A percentile compares a stretch with the other conserved stretches of the same genome.
These are phyloP conservation scores for Meloe dianella DNA, from an alignment of 2,888 invertebrate genomes.

Conservation along the genomic window DNA sequence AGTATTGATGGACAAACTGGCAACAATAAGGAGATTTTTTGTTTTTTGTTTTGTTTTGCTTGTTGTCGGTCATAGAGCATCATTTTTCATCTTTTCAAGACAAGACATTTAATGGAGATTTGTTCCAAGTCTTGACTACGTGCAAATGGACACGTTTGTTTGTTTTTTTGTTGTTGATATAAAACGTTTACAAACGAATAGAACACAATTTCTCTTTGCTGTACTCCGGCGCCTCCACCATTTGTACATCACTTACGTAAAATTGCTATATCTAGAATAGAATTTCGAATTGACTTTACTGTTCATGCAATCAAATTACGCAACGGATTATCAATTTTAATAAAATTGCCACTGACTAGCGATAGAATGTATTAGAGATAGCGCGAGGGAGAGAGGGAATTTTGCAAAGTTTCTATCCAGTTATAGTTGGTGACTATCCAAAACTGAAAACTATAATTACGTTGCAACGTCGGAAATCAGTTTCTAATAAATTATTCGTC, in stretches of 20 bases:
- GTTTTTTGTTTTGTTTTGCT: neutral
- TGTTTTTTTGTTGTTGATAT: neutral
- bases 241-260: neutral
- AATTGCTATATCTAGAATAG: neutral
- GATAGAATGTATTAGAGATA: neutral
- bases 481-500: neutral
- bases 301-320: neutral
- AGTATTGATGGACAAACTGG: neutral
- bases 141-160: neutral
- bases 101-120: neutral
- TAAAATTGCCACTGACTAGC: neutral
- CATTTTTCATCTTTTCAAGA: slow-evolving; percentile 5
- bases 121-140: neutral
- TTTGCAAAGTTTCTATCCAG: neutral
- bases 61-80: neutral
- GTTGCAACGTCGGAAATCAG: slow-evolving; percentile 3
- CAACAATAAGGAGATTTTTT: neutral
- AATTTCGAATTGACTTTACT: neutral
- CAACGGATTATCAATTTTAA: slow-evolving; percentile 10
- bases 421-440: neutral
- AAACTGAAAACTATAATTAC: slow-evolving; percentile 8
- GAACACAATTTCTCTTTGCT: neutral
- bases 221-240: slow-evolving; percentile 7
- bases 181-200: neutral
- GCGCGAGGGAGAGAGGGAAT: neutral